These are phyloP conservation scores for Micronycteris hirsuta DNA, from an alignment of 2,113 vertebrate species.

Conservation along the genomic window DNA sequence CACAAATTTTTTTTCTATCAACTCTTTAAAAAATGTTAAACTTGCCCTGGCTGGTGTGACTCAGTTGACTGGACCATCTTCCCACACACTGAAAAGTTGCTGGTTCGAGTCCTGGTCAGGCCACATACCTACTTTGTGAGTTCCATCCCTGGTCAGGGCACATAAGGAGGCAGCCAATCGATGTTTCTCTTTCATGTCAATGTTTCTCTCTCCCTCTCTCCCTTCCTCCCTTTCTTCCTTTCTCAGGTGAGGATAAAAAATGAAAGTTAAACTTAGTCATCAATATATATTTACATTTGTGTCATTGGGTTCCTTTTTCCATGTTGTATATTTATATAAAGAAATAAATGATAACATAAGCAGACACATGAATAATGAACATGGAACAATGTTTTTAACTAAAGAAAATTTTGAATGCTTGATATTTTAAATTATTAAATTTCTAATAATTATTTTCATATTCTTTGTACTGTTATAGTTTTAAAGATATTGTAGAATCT, in stretches of 20 bases:
- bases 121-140: too few relatives aligned
- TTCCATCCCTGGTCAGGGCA: too few relatives aligned
- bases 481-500: background rate
- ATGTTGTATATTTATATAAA: background rate
- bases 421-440: constrained; percentile 19
- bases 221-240: too few relatives aligned
- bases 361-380: background rate
- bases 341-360: background rate
- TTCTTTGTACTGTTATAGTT: background rate
- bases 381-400: background rate
- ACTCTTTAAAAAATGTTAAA: background rate
- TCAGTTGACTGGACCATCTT: too few relatives aligned
- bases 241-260: too few relatives aligned
- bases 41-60: background rate
- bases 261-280: background rate
- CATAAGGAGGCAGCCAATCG: too few relatives aligned
- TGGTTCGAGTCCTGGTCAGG: too few relatives aligned
- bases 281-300: background rate
- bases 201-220: too few relatives aligned
- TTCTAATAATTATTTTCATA: constrained; percentile 5
- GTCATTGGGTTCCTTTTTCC: background rate
- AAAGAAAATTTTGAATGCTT: background rate
- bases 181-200: too few relatives aligned
- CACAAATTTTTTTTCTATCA: background rate
- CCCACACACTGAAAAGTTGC: too few relatives aligned